Base-by-base conservation (phyloP, 2,888 invertebrate species). In the Netelia fuscicornis region DNA sequence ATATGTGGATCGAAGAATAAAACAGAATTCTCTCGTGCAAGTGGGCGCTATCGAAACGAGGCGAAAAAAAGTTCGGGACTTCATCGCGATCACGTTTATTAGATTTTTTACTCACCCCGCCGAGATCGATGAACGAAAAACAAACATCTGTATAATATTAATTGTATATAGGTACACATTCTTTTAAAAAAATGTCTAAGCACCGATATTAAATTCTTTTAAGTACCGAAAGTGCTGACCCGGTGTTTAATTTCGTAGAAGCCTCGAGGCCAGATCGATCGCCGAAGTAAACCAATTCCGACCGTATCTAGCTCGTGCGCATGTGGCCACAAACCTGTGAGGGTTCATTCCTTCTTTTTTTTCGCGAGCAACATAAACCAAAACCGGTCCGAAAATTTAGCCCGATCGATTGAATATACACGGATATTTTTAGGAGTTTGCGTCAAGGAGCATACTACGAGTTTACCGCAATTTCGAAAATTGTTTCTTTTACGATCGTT, bases 1-100 rank as follows among this genome's bases (percentile, higher is more conserved):
- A 70, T 77, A 64, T 70, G 62, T 54, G 37, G 62, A 84, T 67
- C 58, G 76, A n/a, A 80, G 42, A 42, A 68, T 64, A 72, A 64
- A 75, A 72, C 67, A 58, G 70, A 80, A 65, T 17, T 67, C 60
- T 80, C 44, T 72, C 67, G 44, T 77, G 76, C 76, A 77, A 77
- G 64, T 80, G 67, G 67, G 54, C 71, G 71, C 74, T 48, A 67
- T 75, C 8, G 76, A 60, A 80, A 84, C 44, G 20, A 71, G 64
- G 65, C 25, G 13, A 67, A 84, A 71, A 84, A 13, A 68, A 62
- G 17, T 44, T 65, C 17, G 20, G 72, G 8, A 58, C 71, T 67
- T 71, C 54, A 79, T 79, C 79, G 56, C 20, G 48, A 9, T 65
- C 58, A 71, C 82, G 76, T 72, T 71, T 42, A 48, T 71, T 64